phyloP scores from a whole-genome alignment of 2,797 vertebrate species.

The Sphenopsis melanotis region DNA sequence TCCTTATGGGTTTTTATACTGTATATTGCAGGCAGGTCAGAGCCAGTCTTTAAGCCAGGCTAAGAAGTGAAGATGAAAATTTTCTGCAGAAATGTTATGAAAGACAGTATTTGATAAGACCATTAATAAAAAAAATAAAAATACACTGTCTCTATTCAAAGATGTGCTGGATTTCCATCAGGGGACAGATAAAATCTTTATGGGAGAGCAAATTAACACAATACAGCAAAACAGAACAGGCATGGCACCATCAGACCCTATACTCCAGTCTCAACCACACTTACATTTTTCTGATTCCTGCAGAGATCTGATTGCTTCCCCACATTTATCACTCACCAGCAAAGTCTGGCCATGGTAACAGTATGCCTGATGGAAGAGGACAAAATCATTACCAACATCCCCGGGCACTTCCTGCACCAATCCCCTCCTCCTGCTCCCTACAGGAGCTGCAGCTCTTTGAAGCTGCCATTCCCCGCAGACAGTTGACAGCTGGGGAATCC shows the following conservation, averaged over 20 bases:
- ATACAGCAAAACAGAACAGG: not conserved
- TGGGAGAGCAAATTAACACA: not conserved
- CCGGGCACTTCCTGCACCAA: not conserved
- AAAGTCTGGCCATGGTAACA: conserved; percentile 96
- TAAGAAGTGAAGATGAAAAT: not conserved
- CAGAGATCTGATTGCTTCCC: conserved; percentile 92
- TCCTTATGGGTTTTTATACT: not conserved
- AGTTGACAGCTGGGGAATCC: not conserved
- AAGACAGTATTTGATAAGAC: not conserved
- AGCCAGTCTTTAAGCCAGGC: not conserved
- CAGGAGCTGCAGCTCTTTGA: not conserved
- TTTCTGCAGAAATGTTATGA: not conserved
- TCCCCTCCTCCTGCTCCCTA: not conserved
- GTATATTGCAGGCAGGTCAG: not conserved
- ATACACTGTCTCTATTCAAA: not conserved
- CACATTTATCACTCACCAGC: conserved; percentile 91
- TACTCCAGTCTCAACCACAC: conserved; percentile 36
- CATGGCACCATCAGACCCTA: not conserved
- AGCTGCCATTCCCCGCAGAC: not conserved
- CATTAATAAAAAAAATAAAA: not conserved
- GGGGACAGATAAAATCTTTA: not conserved
- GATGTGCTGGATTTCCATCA: not conserved
- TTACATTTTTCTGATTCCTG: conserved; percentile 96
- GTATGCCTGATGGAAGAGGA: conserved; percentile 80
- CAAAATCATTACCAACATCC: not conserved